Base-by-base conservation (phyloP, 2,113 vertebrate genomes). In the Astur gentilis region DNA sequence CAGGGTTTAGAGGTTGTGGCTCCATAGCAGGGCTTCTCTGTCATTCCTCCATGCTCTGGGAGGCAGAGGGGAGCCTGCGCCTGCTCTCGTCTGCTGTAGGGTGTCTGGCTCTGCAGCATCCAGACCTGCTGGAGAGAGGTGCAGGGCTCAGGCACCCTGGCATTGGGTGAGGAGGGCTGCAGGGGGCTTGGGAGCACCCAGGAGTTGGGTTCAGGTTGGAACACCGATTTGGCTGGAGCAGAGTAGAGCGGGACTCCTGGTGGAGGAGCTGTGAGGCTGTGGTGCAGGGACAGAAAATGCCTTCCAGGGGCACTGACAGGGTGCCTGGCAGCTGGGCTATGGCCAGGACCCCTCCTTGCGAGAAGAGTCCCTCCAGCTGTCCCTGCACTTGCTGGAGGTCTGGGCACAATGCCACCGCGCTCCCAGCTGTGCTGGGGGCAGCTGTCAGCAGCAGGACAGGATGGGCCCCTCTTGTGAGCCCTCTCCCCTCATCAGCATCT, bases 361-460 rank as follows among this genome's bases (percentile, higher is more conserved):
- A 45, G 71, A 21, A 71, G 50, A 22, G 42, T 11, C 11, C 52
- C 36, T 9, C 16, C 76, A 38, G 69, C 64, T 91, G 60, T 82
- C 67, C n/a, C 4, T 6, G 42, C 42, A 10, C 55, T 60, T 58
- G 69, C 55, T 79, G 95, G 69, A 87, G 90, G 11, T 66, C 32
- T 0, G 15, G 65, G 50, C 55, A 1, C 0, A 8, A 42, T 60
- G 85, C 85, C 91, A 44, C 34, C 0, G 0, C 0, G 0, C 21
- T 73, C 40, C 54, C 67, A 50, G 89, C 84, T 47, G 54, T 83
- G 70, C 80, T 36, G 0, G 0, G 13, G 76, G 72, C 91, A 92
- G 83, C 79, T 80, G 92, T 62, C 1, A 13, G 76, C 66, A 57
- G 60, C 64, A 38, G 73, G 16, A 57, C 31, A 22, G 54, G 21